These are phyloP conservation scores for Rutilus rutilus DNA, from an alignment of 2,113 vertebrate species.

Conservation along the genomic window DNA sequence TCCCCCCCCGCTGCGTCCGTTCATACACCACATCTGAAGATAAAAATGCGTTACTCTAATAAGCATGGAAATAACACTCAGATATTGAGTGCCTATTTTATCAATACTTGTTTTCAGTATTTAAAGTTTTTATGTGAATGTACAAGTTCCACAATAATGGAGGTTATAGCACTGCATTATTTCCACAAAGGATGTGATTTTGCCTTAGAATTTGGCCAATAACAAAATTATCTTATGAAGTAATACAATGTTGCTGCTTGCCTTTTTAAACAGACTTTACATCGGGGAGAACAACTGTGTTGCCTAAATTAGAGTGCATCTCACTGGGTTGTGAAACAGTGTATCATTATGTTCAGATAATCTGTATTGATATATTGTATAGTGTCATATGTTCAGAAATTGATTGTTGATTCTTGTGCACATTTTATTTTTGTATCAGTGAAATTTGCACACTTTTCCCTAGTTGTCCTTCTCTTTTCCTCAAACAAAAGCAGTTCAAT, in stretches of 20 bases:
- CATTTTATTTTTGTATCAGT: neutral
- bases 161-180: too few relatives aligned
- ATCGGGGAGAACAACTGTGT: neutral
- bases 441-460: too few relatives aligned
- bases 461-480: too few relatives aligned
- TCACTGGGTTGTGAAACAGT: neutral
- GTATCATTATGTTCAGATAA: too few relatives aligned
- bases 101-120: neutral
- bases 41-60: neutral
- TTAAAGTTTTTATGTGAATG: neutral
- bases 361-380: too few relatives aligned
- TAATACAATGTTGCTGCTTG: neutral
- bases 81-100: neutral
- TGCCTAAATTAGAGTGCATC: neutral
- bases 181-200: neutral
- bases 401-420: neutral
- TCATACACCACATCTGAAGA: neutral
- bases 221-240: neutral
- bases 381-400: neutral
- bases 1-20: conserved; percentile 2
- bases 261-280: neutral
- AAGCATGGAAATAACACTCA: neutral
- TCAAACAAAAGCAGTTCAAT: too few relatives aligned
- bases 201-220: neutral
- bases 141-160: neutral